A percentile compares a stretch with the other conserved stretches of the same genome.
These are phyloP conservation scores for Nemoura dubitans DNA, from an alignment of 2,888 invertebrate genomes.

Conservation along the genomic window DNA sequence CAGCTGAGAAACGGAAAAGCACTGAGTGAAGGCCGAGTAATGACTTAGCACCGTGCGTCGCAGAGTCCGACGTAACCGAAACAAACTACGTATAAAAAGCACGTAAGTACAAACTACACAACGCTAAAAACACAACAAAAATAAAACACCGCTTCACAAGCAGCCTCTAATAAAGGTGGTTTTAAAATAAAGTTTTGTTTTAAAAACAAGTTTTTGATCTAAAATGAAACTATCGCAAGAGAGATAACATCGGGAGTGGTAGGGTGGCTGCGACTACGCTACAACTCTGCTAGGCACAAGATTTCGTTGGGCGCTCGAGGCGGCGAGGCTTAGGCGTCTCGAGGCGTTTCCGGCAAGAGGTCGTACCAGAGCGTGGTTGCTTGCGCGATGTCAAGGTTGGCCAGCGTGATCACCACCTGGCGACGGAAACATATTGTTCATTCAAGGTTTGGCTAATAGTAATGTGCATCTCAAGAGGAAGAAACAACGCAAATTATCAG, in stretches of 20 bases:
- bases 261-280: not conserved
- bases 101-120: not conserved
- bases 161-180: not conserved
- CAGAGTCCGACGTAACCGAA: not conserved
- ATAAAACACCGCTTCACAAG: not conserved
- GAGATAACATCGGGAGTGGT: not conserved
- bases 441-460: not conserved
- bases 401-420: conserved; percentile 71
- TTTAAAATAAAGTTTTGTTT: not conserved
- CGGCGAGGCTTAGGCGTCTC: conserved; percentile 44
- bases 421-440: conserved; percentile 56
- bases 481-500: not conserved
- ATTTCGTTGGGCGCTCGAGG: not conserved
- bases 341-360: conserved; percentile 66
- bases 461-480: not conserved
- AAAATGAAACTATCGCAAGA: not conserved
- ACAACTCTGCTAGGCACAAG: not conserved
- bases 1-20: not conserved
- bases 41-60: not conserved
- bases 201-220: not conserved
- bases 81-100: conserved; percentile 12
- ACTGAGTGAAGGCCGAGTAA: not conserved
- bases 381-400: conserved; percentile 73
- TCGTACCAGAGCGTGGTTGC: conserved; percentile 79
- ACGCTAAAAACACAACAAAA: not conserved